Evolutionary conservation across 2,113 vertebrate genomes (phyloP), one percentile per base, ranked within the genome.

Genomic region (Zosterops lateralis): DNA sequence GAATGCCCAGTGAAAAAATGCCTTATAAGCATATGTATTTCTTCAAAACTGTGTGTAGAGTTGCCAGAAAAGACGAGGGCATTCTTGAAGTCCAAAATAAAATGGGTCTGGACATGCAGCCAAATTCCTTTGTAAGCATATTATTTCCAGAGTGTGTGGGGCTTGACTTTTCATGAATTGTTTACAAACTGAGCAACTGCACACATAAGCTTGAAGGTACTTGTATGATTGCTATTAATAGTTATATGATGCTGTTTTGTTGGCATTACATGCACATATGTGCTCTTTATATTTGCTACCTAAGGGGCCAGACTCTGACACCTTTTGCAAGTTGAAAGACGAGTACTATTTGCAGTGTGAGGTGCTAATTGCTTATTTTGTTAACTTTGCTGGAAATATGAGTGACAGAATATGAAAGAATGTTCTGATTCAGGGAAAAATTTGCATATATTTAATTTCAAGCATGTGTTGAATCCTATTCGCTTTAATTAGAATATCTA

Each of bases 371-470:
- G 48, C 87, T 84, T 92, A 91, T 92, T 95, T 92, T 90, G 89
- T 94, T 95, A 92, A 84, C 61, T 96, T 94, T 71, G 45, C 36
- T 91, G 78, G 70, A 94, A 84, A 89, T 90, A 87, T 78, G 76
- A 94, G 65, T 89, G 83, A 90, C 86, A 96, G 89, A 94, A 84
- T 87, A 61, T 61, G 83, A 90, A 80, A 92, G 28, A 82, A 93
- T 65, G 76, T 81, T 93, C 91, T 85, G 75, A 96, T 88, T 96
- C 93, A 96, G 88, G 79, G 85, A 92, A 95, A 95, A 87, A 91
- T 12, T 80, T 95, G 57, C 89, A 93, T 92, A 71, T 57, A 57
- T 92, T 91, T 94, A 7, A 84, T 95, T 90, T 94, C 85, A 93
- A 84, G 61, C 48, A 58, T 81, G 80, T 68, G 72, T 64, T 84